Conservation (phyloP, 2,888 invertebrate genomes). For the Sialis fuliginosa region DNA sequence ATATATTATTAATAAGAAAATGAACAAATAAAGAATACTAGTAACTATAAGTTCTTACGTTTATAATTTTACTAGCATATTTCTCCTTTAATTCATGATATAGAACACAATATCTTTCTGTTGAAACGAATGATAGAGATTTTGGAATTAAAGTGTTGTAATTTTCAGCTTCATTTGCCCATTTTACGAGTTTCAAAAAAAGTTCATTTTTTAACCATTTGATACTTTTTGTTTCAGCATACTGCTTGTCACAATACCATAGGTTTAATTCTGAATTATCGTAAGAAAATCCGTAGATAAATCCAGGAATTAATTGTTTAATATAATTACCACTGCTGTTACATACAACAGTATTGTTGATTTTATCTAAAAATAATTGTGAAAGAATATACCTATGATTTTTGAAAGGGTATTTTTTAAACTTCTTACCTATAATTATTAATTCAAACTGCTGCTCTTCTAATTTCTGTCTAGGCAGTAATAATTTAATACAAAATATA, state of each 20-base stretch:
- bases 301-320: conserved; percentile 29
- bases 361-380: conserved; percentile 25
- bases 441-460: conserved; percentile 18
- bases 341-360: conserved; percentile 24
- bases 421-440: conserved; percentile 13
- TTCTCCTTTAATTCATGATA: conserved; percentile 61
- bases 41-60: conserved; percentile 27
- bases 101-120: conserved; percentile 48
- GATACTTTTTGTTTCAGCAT: conserved; percentile 23
- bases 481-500: conserved; percentile 23
- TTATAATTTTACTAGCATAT: conserved; percentile 55
- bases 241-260: conserved; percentile 21
- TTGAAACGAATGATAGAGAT: conserved; percentile 47
- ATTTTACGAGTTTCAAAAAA: conserved; percentile 41
- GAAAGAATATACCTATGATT: conserved; percentile 23
- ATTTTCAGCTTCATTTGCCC: conserved; percentile 31
- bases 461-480: conserved; percentile 22
- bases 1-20: neutral
- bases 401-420: conserved; percentile 15
- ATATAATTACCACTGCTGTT: conserved; percentile 25
- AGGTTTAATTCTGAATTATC: conserved; percentile 20
- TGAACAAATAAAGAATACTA: neutral
- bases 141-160: conserved; percentile 17
- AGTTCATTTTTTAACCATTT: conserved; percentile 38
- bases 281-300: conserved; percentile 26